Base-by-base conservation (phyloP, 1,140 invertebrate species). In the Drosophila sturtevanti region DNA sequence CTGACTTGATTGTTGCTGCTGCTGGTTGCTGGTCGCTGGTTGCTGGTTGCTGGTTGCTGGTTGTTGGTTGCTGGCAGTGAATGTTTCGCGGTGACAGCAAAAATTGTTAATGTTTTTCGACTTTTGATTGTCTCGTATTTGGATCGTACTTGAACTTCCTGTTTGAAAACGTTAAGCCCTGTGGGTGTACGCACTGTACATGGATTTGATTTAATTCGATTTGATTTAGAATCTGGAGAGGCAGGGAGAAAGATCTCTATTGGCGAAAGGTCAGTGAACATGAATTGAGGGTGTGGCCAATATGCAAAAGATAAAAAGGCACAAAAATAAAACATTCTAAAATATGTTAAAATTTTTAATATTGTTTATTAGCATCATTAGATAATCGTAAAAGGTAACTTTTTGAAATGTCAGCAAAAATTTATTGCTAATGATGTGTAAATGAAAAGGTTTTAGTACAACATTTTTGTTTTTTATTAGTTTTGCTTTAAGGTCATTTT, bases 11-110 rank as follows among this genome's bases (percentile, higher is more conserved):
- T 48, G 51, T 71, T 48, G 21, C 24, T 66, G 31, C 60, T 60
- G 77, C 61, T 59, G 60, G 70, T 63, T 51, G 76, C 72, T 27
- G 74, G 76, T 67, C 22, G 74, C 55, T 52, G 48, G 48, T 61
- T 59, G 77, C 71, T 59, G 12, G 12, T 37, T 37, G 35, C 35
- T 7, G 34, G 34, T 12, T 55, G 55, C n/a, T 56, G 27, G 24
- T 58, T 63, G 54, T 11, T 34, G 37, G 4, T 71, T 54, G 58
- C 35, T 52, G 68, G 22, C 56, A 69, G 79, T 65, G 64, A 68
- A 64, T 70, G 78, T 51, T 72, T 70, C 79, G 76, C 84, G 82
- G 82, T 89, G 79, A 89, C 82, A 89, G 84, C 72, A 51, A 79
- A 69, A 37, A 34, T 70, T 35, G 70, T 87, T 63, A 68, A 70